Base-by-base conservation (phyloP, 2,888 invertebrate genomes). In the Resseliella maxima region DNA sequence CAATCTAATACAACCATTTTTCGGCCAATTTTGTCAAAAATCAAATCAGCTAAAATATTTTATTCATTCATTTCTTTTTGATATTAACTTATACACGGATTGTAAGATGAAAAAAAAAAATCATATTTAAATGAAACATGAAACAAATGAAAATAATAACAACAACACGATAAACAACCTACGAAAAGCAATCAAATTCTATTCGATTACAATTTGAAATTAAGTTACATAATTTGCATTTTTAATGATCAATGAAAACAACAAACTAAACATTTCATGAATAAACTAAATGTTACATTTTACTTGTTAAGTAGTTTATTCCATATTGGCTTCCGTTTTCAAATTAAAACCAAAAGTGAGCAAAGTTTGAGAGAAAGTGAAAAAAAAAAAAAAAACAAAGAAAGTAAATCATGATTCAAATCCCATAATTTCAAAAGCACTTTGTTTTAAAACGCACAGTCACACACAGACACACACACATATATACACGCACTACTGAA, bases 241-340 rank as follows among this genome's bases (percentile, higher is more conserved):
- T 3, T 5, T 24, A 24, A 5, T 24, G 3, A 31, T 31, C 8
- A 72, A 59, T 3, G 3, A 24, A 59, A 15, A 59, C 2, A 50
- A 59, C 21, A 72, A 50, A 18, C 46, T 2, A 50, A 50, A 41
- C 5, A 5, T 8, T 41, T 41, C 41, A 41, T 41, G 41, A 41
- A 41, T 41, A 41, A 41, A 41, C 41, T 41, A 41, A 8, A 41
- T 31, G 15, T 72, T 31, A n/a, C 31, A 3, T 72, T 31, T 72
- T 31, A 21, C 72, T 21, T 72, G 10, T 72, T 59, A 59, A 24
- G 59, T 59, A 24, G 27, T 59, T n/a, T 59, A 24, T 50, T 50
- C 46, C 46, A 50, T 50, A 72, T 72, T 72, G 72, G 72, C 72
- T 72, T 72, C 72, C 72, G 72, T 72, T 72, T 31, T 35, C 72